Percentiles rank a stretch among this genome's conserved stretches.
phyloP scores from a whole-genome alignment of 2,888 invertebrate genomes.

The Cosmia trapezina region DNA sequence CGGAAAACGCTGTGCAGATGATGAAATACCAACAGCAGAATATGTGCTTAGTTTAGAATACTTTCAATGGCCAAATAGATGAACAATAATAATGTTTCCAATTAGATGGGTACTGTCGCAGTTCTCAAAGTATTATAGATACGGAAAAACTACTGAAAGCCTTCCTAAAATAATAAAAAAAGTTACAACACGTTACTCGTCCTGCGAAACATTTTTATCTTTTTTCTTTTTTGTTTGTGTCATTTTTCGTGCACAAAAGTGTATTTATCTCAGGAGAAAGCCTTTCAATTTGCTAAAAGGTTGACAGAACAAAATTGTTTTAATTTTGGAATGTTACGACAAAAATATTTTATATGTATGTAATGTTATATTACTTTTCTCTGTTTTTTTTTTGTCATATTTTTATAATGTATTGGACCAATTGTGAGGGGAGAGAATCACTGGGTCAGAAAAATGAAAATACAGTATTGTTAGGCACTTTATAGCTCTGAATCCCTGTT shows the following conservation, averaged over 20 bases:
- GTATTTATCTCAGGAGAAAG: slow-evolving; percentile 57
- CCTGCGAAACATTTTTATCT: slow-evolving; percentile 7
- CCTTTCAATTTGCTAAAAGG: slow-evolving; percentile 72
- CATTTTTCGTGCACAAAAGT: slow-evolving; percentile 53
- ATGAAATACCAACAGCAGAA: neutral
- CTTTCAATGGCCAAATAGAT: neutral
- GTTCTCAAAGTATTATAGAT: neutral
- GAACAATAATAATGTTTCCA: neutral
- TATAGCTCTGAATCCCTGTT: neutral
- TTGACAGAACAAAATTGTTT: slow-evolving; percentile 67
- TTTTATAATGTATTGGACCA: slow-evolving; percentile 32
- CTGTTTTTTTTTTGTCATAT: slow-evolving; percentile 17
- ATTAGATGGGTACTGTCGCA: neutral
- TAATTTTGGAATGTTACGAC: slow-evolving; percentile 59
- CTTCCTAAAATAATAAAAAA: slow-evolving; percentile 23
- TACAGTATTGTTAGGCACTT: slow-evolving; percentile 27
- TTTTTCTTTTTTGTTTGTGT: slow-evolving; percentile 25
- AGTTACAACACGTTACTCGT: slow-evolving; percentile 16
- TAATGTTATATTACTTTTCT: slow-evolving; percentile 24
- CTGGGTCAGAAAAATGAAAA: slow-evolving; percentile 22
- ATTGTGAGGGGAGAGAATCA: slow-evolving; percentile 20
- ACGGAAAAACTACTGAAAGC: slow-evolving; percentile 4
- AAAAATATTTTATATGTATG: slow-evolving; percentile 43
- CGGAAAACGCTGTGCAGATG: too few relatives aligned
- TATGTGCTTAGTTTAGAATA: neutral